Percentiles rank a stretch among this genome's conserved stretches.
Conservation (phyloP, 1,140 invertebrate genomes). For the Drosophila trapezifrons region DNA sequence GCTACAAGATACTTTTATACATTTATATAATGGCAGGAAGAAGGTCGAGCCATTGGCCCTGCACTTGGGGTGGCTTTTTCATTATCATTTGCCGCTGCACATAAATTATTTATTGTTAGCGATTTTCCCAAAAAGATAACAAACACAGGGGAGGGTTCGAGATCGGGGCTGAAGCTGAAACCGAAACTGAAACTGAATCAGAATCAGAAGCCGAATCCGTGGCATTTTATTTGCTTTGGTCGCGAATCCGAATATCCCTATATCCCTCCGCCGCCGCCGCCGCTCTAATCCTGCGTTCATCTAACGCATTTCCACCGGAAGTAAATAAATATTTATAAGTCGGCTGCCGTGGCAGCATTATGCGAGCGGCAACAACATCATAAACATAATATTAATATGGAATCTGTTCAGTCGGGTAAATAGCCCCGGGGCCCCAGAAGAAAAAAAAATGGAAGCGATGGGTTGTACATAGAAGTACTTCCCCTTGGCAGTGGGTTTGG, state of each 20-base stretch:
- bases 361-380: constrained; percentile 37
- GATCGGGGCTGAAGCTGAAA: constrained; percentile 14
- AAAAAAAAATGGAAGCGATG: neutral
- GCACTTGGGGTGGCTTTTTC: constrained; percentile 72
- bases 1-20: constrained; percentile 31
- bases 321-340: constrained; percentile 80
- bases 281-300: neutral
- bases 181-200: neutral
- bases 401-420: constrained; percentile 53
- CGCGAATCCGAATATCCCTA: constrained; percentile 50
- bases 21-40: constrained; percentile 47
- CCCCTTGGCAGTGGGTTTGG: neutral
- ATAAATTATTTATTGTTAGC: constrained; percentile 82
- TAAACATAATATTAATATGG: constrained; percentile 66
- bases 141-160: constrained; percentile 15
- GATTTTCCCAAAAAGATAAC: constrained; percentile 81
- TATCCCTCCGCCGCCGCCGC: too few species aligned
- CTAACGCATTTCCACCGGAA: constrained; percentile 67
- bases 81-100: constrained; percentile 79
- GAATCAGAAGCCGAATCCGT: neutral
- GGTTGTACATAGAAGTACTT: neutral
- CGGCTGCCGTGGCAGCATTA: constrained; percentile 64
- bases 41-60: constrained; percentile 70
- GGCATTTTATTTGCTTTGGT: constrained; percentile 70
- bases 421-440: constrained; percentile 41